A percentile compares a stretch with the other conserved stretches of the same genome.
Conservation (phyloP, 2,797 vertebrate species). For the Ambastaia sidthimunki region DNA sequence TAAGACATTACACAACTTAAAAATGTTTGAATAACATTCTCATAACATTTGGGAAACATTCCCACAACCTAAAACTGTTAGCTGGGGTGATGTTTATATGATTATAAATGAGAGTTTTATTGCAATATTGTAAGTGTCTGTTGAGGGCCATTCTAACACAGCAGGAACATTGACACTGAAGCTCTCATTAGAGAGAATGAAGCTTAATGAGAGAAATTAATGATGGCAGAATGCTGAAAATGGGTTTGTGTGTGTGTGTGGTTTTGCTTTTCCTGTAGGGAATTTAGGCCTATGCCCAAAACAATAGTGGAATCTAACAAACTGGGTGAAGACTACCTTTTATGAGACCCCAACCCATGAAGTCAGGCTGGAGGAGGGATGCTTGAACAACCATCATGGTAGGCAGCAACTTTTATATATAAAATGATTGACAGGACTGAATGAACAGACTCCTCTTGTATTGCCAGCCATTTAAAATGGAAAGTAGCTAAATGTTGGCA, state of each 20-base stretch:
- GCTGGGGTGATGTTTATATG: constrained; percentile 2
- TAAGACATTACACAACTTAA: no score
- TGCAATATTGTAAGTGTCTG: constrained; percentile 33
- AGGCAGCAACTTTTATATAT: background rate
- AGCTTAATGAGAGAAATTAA: constrained; percentile 50
- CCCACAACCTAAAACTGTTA: no score
- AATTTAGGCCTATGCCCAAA: background rate
- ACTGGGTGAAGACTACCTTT: background rate
- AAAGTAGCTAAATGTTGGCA: no score
- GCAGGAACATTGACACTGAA: constrained; percentile 35
- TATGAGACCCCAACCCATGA: background rate
- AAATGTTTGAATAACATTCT: no score
- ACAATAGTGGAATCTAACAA: background rate
- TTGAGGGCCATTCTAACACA: constrained; percentile 30
- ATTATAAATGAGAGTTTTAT: constrained; percentile 30
- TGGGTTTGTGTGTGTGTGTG: background rate
- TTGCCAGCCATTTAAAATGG: no score
- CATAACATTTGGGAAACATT: no score
- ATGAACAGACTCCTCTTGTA: background rate
- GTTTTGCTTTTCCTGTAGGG: background rate
- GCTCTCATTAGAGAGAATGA: constrained; percentile 40
- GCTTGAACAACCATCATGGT: background rate
- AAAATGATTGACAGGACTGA: background rate
- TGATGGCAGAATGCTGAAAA: constrained; percentile 24
- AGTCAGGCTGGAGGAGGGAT: background rate